Conservation (phyloP, 2,797 vertebrate genomes). For the Cyclura pinguis region DNA sequence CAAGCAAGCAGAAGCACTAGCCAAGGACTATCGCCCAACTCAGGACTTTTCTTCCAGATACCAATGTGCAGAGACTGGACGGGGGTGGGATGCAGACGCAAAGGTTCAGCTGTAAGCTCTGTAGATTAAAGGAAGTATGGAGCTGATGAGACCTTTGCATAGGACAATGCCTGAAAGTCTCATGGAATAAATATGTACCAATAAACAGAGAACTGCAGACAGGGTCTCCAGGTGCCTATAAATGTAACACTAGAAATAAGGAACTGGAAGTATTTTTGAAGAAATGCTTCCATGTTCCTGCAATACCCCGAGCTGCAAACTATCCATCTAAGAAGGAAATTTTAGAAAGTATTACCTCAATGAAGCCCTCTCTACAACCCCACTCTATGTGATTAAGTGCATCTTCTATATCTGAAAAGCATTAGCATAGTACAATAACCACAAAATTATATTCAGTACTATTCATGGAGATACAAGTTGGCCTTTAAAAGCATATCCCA, state of each 20-base stretch:
- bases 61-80: not conserved
- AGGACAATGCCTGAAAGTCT: not conserved
- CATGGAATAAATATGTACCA: not conserved
- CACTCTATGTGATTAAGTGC: conserved; percentile 56
- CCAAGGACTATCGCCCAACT: not conserved
- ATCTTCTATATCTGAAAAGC: conserved; percentile 61
- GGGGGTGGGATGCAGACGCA: too few relatives aligned
- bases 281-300: not conserved
- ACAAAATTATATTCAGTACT: conserved; percentile 60
- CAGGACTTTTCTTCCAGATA: not conserved
- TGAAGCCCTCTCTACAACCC: conserved; percentile 52
- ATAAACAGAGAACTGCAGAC: not conserved
- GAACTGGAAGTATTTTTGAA: not conserved
- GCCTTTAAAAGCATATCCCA: conserved; percentile 21
- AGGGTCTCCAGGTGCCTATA: not conserved
- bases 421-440: conserved; percentile 61
- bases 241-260: not conserved
- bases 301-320: conserved; percentile 2
- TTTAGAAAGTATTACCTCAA: conserved; percentile 45
- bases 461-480: conserved; percentile 66
- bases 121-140: not conserved
- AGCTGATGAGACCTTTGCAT: not conserved
- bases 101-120: too few relatives aligned
- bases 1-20: not conserved
- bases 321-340: conserved; percentile 4